Percentiles rank a stretch among this genome's conserved stretches.
Evolutionary conservation across 2,113 vertebrate genomes (phyloP).

Genomic region (Oostethus manadensis): DNA sequence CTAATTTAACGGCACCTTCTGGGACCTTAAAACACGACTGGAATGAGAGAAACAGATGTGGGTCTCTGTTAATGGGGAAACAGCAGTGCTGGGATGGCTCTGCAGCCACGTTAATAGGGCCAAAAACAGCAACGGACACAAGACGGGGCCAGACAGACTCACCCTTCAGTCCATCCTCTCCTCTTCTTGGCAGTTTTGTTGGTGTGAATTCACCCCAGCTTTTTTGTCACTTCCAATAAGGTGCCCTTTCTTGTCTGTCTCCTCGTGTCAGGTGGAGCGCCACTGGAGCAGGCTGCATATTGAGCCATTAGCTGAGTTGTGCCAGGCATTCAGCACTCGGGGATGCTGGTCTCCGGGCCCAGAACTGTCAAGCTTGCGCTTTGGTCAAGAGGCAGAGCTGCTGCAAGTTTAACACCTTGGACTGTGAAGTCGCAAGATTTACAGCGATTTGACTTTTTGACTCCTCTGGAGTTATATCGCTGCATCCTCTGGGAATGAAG

Average conservation of each 20-base stretch:
- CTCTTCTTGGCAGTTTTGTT: slow-evolving; percentile 1
- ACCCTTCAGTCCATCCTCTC: slow-evolving; percentile 6
- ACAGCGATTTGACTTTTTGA: slow-evolving; percentile 43
- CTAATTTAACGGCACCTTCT: slow-evolving; percentile 75
- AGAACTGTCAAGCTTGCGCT: slow-evolving; percentile 43
- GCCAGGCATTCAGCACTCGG: slow-evolving; percentile 47
- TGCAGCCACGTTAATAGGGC: slow-evolving; percentile 34
- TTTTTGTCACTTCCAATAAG: slow-evolving; percentile 10
- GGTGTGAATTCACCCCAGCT: not conserved
- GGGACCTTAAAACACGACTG: slow-evolving; percentile 63
- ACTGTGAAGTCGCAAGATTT: slow-evolving; percentile 50
- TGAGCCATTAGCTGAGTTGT: slow-evolving; percentile 25
- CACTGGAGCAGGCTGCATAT: slow-evolving; percentile 14
- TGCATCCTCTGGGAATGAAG: slow-evolving; percentile 6
- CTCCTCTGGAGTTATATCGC: slow-evolving; percentile 46
- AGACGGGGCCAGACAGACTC: slow-evolving; percentile 48
- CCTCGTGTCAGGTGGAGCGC: slow-evolving; percentile 35
- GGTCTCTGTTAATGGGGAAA: slow-evolving; percentile 56
- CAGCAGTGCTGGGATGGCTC: slow-evolving; percentile 36
- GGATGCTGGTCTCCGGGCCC: slow-evolving; percentile 47
- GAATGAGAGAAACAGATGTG: slow-evolving; percentile 75
- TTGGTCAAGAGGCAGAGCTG: slow-evolving; percentile 50
- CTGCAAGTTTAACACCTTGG: slow-evolving; percentile 53
- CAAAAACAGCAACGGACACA: slow-evolving; percentile 35
- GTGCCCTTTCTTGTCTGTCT: not conserved